Percentiles rank a stretch among this genome's conserved stretches.
phyloP scores from a whole-genome alignment of 1,140 invertebrate species.

The Hyles vespertilio region DNA sequence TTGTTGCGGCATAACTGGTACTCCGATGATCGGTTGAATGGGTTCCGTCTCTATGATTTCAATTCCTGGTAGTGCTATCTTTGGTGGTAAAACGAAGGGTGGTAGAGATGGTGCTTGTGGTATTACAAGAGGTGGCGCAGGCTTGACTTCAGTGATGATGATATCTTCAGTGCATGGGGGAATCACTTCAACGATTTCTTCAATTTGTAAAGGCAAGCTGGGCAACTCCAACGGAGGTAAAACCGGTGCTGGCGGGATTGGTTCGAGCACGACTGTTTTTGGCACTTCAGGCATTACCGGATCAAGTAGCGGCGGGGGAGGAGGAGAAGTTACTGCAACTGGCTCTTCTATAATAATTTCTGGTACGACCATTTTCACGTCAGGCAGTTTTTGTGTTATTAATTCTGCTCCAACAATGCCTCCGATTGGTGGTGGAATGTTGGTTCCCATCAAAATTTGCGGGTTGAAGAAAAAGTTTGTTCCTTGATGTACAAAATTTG shows the following conservation, averaged over 20 bases:
- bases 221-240: constrained; percentile 14
- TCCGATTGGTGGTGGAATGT: constrained; percentile 6
- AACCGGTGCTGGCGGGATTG: constrained; percentile 23
- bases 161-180: too few species aligned
- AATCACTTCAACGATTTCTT: too few species aligned
- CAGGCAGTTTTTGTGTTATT: neutral
- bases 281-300: constrained; percentile 5
- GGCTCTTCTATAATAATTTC: constrained; percentile 1
- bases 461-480: constrained; percentile 36
- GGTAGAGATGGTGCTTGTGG: too few species aligned
- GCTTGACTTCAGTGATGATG: too few species aligned
- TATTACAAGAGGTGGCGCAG: too few species aligned
- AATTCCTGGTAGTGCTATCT: too few species aligned
- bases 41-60: neutral
- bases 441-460: constrained; percentile 12
- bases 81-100: too few species aligned
- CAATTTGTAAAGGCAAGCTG: neutral
- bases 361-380: neutral
- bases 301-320: neutral
- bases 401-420: neutral
- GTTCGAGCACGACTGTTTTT: constrained; percentile 1
- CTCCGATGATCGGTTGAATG: neutral
- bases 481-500: constrained; percentile 29
- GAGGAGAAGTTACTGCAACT: neutral
- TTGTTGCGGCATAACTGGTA: neutral